Conservation (phyloP, 2,113 vertebrate genomes). For the Elachura formosa region DNA sequence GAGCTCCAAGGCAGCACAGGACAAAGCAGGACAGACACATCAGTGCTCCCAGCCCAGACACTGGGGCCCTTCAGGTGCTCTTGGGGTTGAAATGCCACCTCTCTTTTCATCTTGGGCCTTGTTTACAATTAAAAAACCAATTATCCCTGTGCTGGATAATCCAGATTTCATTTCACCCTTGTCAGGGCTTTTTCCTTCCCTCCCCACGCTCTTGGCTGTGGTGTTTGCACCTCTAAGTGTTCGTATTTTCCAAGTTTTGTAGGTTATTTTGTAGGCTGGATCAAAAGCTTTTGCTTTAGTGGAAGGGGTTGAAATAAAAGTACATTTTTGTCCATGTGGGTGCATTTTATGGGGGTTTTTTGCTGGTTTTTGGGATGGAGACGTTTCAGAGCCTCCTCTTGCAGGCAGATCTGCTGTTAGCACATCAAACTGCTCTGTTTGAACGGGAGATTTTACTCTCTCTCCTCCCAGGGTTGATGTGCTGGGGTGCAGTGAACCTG, state of each 20-base stretch:
- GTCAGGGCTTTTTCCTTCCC: background rate
- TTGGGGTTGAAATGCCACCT: background rate
- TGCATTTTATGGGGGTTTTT: background rate
- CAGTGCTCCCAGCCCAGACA: background rate
- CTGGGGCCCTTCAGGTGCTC: background rate
- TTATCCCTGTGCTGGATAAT: background rate
- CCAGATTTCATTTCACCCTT: background rate
- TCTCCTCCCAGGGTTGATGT: background rate
- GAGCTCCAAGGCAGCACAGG: background rate
- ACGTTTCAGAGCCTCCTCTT: background rate
- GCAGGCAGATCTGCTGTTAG: background rate
- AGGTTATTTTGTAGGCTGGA: background rate
- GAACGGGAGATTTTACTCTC: background rate
- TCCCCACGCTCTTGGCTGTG: background rate
- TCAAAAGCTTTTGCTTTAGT: background rate
- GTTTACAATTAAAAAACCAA: background rate
- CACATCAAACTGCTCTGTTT: accelerated
- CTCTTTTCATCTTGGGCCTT: conserved; percentile 19
- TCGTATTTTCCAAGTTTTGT: background rate
- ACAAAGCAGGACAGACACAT: conserved; percentile 3
- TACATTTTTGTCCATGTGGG: accelerated
- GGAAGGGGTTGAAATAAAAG: background rate
- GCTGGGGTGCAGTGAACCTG: accelerated
- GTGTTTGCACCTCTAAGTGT: background rate
- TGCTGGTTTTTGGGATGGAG: background rate